Conservation (phyloP, 2,888 invertebrate genomes). For the Aphodius granarius region DNA sequence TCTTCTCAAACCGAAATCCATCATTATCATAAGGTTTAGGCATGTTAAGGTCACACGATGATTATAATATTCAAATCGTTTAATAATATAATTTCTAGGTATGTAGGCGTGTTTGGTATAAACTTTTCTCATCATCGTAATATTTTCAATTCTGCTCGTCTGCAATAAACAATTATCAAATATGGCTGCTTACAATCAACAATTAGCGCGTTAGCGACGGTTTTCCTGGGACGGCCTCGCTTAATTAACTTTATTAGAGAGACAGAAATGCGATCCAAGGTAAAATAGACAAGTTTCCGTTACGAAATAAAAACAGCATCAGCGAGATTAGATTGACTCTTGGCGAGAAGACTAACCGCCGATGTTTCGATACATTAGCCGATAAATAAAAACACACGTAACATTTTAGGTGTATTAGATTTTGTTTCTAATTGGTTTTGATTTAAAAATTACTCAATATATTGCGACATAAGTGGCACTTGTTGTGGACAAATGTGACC, state of each 20-base stretch:
- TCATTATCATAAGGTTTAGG: neutral
- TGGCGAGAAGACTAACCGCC: neutral
- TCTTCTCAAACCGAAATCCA: too few relatives aligned
- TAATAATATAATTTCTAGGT: neutral
- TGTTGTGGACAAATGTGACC: neutral
- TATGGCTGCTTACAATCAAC: neutral
- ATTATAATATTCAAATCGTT: neutral
- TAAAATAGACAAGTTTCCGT: neutral
- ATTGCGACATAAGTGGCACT: neutral
- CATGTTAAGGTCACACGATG: neutral
- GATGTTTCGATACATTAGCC: neutral
- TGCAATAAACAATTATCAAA: neutral
- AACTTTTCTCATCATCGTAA: neutral
- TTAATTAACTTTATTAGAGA: neutral
- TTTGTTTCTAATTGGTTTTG: neutral
- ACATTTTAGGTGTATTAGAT: neutral
- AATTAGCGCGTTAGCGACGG: neutral
- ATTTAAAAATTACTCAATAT: neutral
- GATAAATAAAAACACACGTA: neutral
- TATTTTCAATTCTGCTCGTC: neutral
- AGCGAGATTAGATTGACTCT: neutral
- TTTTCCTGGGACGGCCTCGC: neutral
- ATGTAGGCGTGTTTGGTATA: neutral
- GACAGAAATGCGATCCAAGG: neutral
- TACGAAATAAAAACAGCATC: neutral